Percentiles rank a stretch among this genome's conserved stretches.
These are phyloP conservation scores for Athripsodes cinereus DNA, from an alignment of 2,888 invertebrate genomes.

Conservation along the genomic window DNA sequence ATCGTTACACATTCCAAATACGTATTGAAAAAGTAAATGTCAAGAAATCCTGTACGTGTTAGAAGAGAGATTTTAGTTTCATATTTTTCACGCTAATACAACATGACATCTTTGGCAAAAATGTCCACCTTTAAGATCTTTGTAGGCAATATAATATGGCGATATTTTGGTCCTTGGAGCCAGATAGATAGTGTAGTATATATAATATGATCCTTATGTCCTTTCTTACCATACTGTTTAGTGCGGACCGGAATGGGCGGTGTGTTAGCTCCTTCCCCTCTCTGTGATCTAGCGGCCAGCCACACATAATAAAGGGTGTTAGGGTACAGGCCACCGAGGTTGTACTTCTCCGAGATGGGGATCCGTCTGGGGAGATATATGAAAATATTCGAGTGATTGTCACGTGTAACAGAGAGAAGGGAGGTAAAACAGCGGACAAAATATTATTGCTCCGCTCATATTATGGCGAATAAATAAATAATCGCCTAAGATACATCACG, in stretches of 20 bases:
- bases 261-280: conserved; percentile 93
- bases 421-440: too few relatives aligned
- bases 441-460: too few relatives aligned
- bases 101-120: too few relatives aligned
- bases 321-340: conserved; percentile 85
- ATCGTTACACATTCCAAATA: too few relatives aligned
- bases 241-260: conserved; percentile 92
- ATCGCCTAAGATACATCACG: too few relatives aligned
- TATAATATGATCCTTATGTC: background rate
- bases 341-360: conserved; percentile 77
- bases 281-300: conserved; percentile 88
- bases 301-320: conserved; percentile 96
- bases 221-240: conserved; percentile 92
- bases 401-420: too few relatives aligned
- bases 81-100: too few relatives aligned
- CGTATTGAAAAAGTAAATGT: too few relatives aligned
- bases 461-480: too few relatives aligned
- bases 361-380: conserved; percentile 54
- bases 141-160: background rate
- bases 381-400: background rate
- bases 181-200: background rate
- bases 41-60: too few relatives aligned
- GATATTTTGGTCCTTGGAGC: background rate
- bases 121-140: too few relatives aligned
- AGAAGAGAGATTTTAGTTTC: too few relatives aligned